phyloP scores from a whole-genome alignment of 2,888 invertebrate genomes.

The Drosophila tanythrix region DNA sequence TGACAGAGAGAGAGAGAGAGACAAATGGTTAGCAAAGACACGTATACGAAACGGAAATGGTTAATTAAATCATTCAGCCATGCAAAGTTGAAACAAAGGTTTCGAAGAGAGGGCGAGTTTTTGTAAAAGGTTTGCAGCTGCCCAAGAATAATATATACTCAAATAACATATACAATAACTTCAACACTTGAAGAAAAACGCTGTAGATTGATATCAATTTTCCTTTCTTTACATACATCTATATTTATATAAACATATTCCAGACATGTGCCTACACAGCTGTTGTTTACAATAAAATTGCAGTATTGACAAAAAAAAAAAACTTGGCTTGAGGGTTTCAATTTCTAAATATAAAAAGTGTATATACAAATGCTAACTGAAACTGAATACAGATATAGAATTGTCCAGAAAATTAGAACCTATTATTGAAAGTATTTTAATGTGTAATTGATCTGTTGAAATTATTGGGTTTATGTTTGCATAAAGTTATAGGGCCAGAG shows the following conservation, averaged over 20 bases:
- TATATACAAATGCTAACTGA: background rate
- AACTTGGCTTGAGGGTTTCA: background rate
- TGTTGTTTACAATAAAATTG: background rate
- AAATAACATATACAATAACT: background rate
- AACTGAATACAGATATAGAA: background rate
- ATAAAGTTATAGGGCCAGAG: background rate
- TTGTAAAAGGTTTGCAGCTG: background rate
- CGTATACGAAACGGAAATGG: constrained; percentile 9
- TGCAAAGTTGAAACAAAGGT: background rate
- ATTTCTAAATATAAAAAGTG: background rate
- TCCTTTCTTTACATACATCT: background rate
- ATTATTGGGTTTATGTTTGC: background rate
- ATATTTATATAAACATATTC: background rate
- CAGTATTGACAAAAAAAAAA: background rate
- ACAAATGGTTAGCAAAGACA: background rate
- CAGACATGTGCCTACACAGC: background rate
- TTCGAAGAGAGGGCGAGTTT: background rate
- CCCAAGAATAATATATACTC: background rate
- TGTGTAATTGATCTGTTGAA: background rate
- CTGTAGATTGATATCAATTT: background rate
- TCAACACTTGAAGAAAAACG: background rate
- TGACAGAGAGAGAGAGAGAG: background rate
- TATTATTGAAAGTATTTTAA: background rate
- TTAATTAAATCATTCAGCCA: constrained; percentile 28
- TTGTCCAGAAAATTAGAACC: background rate